A percentile compares a stretch with the other conserved stretches of the same genome.
Conservation (phyloP, 2,888 invertebrate genomes). For the Zaprionus bogoriensis region DNA sequence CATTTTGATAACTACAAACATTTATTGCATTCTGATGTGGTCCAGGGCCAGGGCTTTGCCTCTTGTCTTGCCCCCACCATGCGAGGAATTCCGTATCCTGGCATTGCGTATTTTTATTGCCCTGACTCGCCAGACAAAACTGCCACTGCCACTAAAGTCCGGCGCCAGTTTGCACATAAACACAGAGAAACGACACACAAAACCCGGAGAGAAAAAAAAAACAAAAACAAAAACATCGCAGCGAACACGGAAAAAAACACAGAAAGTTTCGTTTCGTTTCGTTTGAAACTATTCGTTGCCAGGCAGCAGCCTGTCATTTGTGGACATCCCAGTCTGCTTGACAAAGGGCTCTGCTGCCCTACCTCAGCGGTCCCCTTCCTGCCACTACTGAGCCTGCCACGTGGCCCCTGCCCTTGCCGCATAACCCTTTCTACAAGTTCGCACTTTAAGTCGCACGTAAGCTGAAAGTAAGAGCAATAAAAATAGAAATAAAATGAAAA, state of each 20-base stretch:
- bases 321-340: conserved; percentile 29
- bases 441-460: conserved; percentile 57
- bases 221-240: conserved; percentile 4
- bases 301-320: conserved; percentile 38
- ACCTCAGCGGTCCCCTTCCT: not conserved
- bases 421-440: conserved; percentile 51
- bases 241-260: not conserved
- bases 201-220: conserved; percentile 5
- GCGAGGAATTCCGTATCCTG: conserved; percentile 17
- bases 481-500: conserved; percentile 45
- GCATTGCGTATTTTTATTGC: conserved; percentile 64
- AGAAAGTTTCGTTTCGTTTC: conserved; percentile 34
- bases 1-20: conserved; percentile 66
- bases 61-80: not conserved
- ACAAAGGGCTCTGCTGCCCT: conserved; percentile 32
- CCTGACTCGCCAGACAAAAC: conserved; percentile 66
- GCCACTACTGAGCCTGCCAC: not conserved
- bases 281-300: conserved; percentile 38
- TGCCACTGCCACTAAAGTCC: conserved; percentile 69
- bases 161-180: conserved; percentile 75
- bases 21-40: conserved; percentile 67
- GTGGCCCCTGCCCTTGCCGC: conserved; percentile 23
- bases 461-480: conserved; percentile 64
- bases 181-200: conserved; percentile 29
- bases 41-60: conserved; percentile 14